phyloP scores from a whole-genome alignment of 2,797 vertebrate genomes.

The Oreochromis grahami region DNA sequence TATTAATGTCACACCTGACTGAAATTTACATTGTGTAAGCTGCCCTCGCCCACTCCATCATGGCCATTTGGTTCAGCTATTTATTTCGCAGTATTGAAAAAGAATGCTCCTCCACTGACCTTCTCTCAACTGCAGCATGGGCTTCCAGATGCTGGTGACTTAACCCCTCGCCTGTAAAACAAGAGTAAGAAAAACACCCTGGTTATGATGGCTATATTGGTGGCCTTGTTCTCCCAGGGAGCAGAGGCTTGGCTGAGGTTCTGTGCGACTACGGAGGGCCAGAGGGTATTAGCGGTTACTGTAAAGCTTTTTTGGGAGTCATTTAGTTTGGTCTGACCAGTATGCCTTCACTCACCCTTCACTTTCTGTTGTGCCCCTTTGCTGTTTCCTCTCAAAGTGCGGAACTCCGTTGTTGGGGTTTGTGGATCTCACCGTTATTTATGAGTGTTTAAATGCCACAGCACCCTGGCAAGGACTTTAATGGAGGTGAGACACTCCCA shows the following conservation, averaged over 20 bases:
- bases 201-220: slow-evolving; percentile 67
- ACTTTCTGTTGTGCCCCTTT: slow-evolving; percentile 7
- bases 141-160: slow-evolving; percentile 70
- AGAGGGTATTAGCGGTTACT: slow-evolving; percentile 64
- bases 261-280: slow-evolving; percentile 35
- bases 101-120: slow-evolving; percentile 54
- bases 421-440: slow-evolving; percentile 59
- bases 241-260: slow-evolving; percentile 57
- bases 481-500: slow-evolving; percentile 75
- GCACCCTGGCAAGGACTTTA: slow-evolving; percentile 70
- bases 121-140: slow-evolving; percentile 42
- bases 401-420: slow-evolving; percentile 55
- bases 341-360: slow-evolving; percentile 36
- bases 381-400: slow-evolving; percentile 5
- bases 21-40: slow-evolving; percentile 49
- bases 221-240: slow-evolving; percentile 60
- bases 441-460: slow-evolving; percentile 69
- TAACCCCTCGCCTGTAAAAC: slow-evolving; percentile 73
- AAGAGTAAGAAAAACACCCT: slow-evolving; percentile 68
- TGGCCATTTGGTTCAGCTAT: slow-evolving; percentile 39
- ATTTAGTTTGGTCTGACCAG: slow-evolving; percentile 56
- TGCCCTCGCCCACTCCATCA: slow-evolving; percentile 23
- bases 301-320: slow-evolving; percentile 58
- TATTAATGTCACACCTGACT: slow-evolving; percentile 61
- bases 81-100: slow-evolving; percentile 46